Percentiles rank a stretch among this genome's conserved stretches.
These are phyloP conservation scores for Solenodon paradoxus DNA, from an alignment of 2,113 vertebrate genomes.

Conservation along the genomic window DNA sequence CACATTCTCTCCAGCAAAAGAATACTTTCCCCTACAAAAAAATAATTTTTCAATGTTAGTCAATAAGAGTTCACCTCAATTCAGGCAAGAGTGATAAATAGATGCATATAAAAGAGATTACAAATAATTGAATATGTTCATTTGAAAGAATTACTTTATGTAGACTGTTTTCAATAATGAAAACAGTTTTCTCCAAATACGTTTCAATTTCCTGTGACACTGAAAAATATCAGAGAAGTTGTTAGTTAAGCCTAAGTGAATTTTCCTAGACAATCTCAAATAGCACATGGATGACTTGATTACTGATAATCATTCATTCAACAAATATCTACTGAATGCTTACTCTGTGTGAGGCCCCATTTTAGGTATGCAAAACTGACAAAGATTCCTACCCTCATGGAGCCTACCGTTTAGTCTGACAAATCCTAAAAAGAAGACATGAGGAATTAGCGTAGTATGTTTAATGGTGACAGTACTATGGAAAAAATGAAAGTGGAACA, in stretches of 20 bases:
- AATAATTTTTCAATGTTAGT: not conserved
- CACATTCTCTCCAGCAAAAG: not conserved
- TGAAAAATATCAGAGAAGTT: conserved; percentile 17
- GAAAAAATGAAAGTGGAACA: not conserved
- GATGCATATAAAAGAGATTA: too few species aligned
- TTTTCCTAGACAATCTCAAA: conserved; percentile 24
- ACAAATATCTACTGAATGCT: not conserved
- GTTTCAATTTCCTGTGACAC: not conserved
- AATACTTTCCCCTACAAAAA: not conserved
- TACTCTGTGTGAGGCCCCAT: not conserved
- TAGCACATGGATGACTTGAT: not conserved
- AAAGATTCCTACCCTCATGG: not conserved
- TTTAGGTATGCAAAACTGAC: not conserved
- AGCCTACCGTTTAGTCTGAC: not conserved
- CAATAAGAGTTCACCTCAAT: not conserved
- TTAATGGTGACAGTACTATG: not conserved
- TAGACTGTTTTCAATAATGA: not conserved
- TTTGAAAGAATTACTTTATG: not conserved
- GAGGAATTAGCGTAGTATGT: not conserved
- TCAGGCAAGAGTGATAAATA: not conserved
- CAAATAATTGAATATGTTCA: not conserved
- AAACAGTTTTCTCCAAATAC: not conserved
- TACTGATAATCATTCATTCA: not conserved
- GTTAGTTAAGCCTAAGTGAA: not conserved
- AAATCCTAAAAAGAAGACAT: not conserved